Percentiles rank a stretch among this genome's conserved stretches.
Conservation (phyloP, 2,113 vertebrate genomes). For the Myocastor coypus region DNA sequence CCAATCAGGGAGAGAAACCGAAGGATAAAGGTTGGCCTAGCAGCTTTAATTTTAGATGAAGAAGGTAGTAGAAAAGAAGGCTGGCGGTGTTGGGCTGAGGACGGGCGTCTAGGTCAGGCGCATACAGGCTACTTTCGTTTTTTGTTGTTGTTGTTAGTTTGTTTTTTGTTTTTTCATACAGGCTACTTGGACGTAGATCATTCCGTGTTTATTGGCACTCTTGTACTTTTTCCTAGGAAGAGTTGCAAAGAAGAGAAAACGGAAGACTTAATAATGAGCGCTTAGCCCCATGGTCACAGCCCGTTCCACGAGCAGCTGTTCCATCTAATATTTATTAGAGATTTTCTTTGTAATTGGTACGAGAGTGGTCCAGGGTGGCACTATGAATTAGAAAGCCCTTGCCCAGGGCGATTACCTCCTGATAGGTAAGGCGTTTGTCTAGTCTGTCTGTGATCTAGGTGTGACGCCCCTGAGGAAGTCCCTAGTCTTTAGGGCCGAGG, state of each 20-base stretch:
- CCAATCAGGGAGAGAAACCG: neutral
- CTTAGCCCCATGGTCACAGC: neutral
- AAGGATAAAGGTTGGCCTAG: neutral
- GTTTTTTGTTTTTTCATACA: too few species aligned
- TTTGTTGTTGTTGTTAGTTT: too few species aligned
- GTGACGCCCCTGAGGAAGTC: neutral
- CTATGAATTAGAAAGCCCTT: constrained; percentile 4
- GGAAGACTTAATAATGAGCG: neutral
- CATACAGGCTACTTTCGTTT: neutral
- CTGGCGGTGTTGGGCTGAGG: neutral
- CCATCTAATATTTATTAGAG: constrained; percentile 56
- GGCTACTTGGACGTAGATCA: neutral
- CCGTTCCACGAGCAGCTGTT: constrained; percentile 21
- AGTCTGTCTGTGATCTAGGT: neutral
- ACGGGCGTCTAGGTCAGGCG: neutral
- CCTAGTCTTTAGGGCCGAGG: neutral
- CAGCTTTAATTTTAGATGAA: neutral
- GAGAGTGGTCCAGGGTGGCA: neutral
- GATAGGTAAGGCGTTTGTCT: neutral
- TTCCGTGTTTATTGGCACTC: neutral
- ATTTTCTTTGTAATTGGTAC: neutral
- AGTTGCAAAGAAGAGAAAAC: constrained; percentile 26
- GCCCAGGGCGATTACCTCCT: neutral
- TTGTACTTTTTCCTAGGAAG: neutral
- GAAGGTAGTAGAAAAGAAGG: neutral